Evolutionary conservation across 2,888 invertebrate species (phyloP), one percentile per base, ranked within the genome.

Genomic region (Cosmorhoe ocellata): DNA sequence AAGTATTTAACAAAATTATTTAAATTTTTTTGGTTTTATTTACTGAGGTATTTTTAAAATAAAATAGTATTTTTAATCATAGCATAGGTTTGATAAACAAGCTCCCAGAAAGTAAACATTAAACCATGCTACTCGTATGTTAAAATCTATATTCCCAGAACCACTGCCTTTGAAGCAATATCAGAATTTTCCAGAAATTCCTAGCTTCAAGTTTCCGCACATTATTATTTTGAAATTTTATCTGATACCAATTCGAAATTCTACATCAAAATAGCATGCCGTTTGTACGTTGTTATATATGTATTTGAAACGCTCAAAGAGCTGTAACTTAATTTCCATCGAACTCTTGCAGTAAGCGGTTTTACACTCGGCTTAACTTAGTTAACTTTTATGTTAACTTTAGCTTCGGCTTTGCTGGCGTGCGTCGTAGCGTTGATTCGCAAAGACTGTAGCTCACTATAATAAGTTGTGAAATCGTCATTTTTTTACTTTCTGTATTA

Each of bases 331-430:
- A 66, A 70, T 73, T 56, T 69, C 36, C 72, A 72, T 66, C 51
- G 63, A 69, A 68, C 64, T 69, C 66, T 63, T 59, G 63, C 60
- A 52, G 63, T 65, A 63, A 67, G 70, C 66, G 67, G 74, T 71
- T 74, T 69, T 60, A 70, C 69, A 71, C 69, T 71, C 59, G 63
- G 62, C 52, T 70, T 65, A 68, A 71, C 67, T 74, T 64, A 63
- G 69, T 68, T 69, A 72, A 64, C 66, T 66, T 63, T 54, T 48
- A 56, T 46, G 51, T 51, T 51, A 50, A 51, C 49, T 60, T 66
- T 69, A 59, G 62, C 59, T 65, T 62, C 56, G 59, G 56, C 57
- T 65, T 61, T 12, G 24, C 41, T 32, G 60, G 42, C 31, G 32
- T 41, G 11, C 13, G 18, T 13, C 10, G 12, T 27, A 13, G 33